phyloP scores from a whole-genome alignment of 2,113 vertebrate genomes.

The Pangasianodon hypophthalmus region DNA sequence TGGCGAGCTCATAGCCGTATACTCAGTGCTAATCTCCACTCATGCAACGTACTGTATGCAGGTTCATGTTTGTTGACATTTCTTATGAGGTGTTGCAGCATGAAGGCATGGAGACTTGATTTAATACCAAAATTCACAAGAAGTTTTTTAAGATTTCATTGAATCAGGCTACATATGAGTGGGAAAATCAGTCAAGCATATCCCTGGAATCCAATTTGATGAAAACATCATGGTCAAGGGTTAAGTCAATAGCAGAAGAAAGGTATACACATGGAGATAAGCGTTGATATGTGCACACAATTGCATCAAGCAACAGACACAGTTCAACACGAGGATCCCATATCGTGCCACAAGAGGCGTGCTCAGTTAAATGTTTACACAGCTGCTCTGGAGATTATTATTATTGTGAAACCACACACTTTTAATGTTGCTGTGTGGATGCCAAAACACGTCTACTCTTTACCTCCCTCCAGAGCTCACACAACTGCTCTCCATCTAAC shows the following conservation, averaged over 20 bases:
- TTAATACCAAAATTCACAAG: neutral
- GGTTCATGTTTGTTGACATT: neutral
- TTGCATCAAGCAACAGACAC: conserved; percentile 70
- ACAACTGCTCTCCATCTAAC: conserved; percentile 52
- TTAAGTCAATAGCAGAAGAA: conserved; percentile 56
- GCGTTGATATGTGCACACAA: conserved; percentile 57
- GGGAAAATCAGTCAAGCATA: conserved; percentile 11
- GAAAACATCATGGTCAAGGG: conserved; percentile 42
- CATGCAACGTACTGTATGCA: neutral
- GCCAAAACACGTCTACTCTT: conserved; percentile 74
- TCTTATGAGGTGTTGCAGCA: neutral
- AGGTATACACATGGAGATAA: conserved; percentile 51
- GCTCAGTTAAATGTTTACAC: conserved; percentile 81
- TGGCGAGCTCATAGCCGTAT: conserved; percentile 3
- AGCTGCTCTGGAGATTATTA: conserved; percentile 81
- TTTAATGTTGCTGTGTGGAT: conserved; percentile 80
- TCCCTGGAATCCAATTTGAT: conserved; percentile 32
- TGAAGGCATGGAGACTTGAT: neutral
- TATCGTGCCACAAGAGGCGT: conserved; percentile 75
- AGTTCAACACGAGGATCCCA: conserved; percentile 76
- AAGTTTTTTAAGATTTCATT: neutral
- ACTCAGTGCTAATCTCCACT: neutral
- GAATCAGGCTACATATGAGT: conserved; percentile 52
- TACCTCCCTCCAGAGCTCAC: conserved; percentile 61
- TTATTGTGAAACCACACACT: conserved; percentile 81